Base-by-base conservation (phyloP, 2,113 vertebrate genomes). In the human (Homo sapiens) region DNA sequence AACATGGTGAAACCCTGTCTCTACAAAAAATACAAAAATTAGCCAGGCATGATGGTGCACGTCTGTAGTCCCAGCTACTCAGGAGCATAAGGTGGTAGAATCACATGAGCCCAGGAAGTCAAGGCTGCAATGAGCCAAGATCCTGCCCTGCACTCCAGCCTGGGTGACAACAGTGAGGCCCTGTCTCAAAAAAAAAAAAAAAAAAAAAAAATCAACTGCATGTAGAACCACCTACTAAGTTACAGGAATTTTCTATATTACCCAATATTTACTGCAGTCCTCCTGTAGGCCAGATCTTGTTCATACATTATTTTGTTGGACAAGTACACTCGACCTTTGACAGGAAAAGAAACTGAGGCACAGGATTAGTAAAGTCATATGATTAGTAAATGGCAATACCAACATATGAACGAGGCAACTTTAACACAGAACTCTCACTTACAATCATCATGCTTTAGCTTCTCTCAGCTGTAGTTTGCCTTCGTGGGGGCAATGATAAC, bases 361-460 rank as follows among this genome's bases (percentile, higher is more conserved):
- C 10, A 79, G 30, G 12, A 43, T 82, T 89, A 70, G 7, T 70
- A 82, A 88, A 82, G 27, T 61, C 85, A 72, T 45, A 52, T 73
- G 59, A n/a, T 89, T 84, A 92, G 45, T 89, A 70, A 79, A 55
- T 78, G 40, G 22, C 76, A 61, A 94, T 84, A 80, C 43, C 8
- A 70, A 78, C 20, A 70, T 92, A 68, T 1, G 6, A 78, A 88
- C 45, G 17, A 82, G 40, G n/a, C 35, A 32, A 20, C 50, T 79
- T 84, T 88, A 88, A 59, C 79, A 72, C 35, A 92, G 50, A 92
- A 78, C 27, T 78, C 50, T 94, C 32, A 96, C 8, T 70, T 35
- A 83, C 72, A 61, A 73, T 27, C 45, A 52, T 12, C 22, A 83
- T n/a, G 30, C 52, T n/a, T 94, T 92, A 94, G 30, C 48, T n/a